Evolutionary conservation across 2,113 vertebrate genomes (phyloP).

Genomic region (Patagioenas fasciata): DNA sequence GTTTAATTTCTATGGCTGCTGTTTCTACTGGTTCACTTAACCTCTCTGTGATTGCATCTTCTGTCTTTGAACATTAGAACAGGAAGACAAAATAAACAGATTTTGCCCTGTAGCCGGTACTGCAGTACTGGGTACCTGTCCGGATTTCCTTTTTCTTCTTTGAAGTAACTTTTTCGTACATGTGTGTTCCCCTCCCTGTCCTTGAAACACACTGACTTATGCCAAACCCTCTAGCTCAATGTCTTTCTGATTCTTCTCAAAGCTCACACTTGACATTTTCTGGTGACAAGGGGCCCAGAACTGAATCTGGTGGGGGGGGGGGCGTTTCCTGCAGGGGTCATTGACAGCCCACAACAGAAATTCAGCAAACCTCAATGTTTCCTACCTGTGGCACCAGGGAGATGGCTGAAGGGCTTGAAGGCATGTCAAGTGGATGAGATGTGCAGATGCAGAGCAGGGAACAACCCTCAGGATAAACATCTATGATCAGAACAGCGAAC

Average conservation of each 20-base stretch:
- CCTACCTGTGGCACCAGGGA: neutral
- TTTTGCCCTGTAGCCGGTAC: neutral
- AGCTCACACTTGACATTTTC: neutral
- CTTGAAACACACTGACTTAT: neutral
- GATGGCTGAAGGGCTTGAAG: neutral
- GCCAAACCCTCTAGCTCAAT: neutral
- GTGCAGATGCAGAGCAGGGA: neutral
- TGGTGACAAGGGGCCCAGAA: neutral
- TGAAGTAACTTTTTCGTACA: too few relatives aligned
- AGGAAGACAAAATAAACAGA: neutral
- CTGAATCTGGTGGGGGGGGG: neutral
- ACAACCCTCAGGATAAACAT: neutral
- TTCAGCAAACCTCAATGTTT: neutral
- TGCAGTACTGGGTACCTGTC: neutral
- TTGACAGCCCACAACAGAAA: neutral
- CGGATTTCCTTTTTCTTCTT: neutral
- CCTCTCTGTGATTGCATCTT: neutral
- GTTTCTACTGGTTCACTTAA: neutral
- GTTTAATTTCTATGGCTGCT: neutral
- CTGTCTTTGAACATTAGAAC: neutral
- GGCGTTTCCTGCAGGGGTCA: neutral
- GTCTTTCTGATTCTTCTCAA: neutral
- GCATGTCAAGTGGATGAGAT: fast-evolving
- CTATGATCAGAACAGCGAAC: neutral
- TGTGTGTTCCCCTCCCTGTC: neutral